Conservation (phyloP, 2,888 invertebrate genomes). For the Philaethria dido region DNA sequence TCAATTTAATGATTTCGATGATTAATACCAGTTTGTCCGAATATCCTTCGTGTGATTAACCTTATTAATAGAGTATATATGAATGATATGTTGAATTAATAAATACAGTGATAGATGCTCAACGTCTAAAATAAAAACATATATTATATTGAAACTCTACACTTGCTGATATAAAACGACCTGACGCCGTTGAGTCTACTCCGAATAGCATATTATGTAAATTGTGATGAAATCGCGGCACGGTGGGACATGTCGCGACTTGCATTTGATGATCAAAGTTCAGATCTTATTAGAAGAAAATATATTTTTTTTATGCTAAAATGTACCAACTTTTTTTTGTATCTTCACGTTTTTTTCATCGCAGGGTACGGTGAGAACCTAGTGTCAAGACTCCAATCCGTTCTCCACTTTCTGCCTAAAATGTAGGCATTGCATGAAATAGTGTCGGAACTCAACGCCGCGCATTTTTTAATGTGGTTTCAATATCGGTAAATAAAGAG, state of each 20-base stretch:
- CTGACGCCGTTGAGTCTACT: slow-evolving; percentile 58
- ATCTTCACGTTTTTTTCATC: no score
- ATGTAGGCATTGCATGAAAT: no score
- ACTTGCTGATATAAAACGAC: slow-evolving; percentile 27
- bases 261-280: no score
- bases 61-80: slow-evolving; percentile 31
- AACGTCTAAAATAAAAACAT: slow-evolving; percentile 26
- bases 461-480: no score
- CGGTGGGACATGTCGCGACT: neutral
- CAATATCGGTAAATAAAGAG: no score
- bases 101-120: slow-evolving; percentile 23
- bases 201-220: slow-evolving; percentile 47
- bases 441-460: no score
- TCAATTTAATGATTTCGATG: slow-evolving; percentile 15
- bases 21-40: slow-evolving; percentile 8
- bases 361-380: no score
- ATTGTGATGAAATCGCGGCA: neutral
- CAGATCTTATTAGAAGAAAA: no score
- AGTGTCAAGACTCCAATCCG: no score
- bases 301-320: no score
- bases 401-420: no score
- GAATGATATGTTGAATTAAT: slow-evolving; percentile 26
- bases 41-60: slow-evolving; percentile 33
- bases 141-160: slow-evolving; percentile 29
- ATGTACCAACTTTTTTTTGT: no score